These are phyloP conservation scores for Cladopsammia gracilis DNA, from an alignment of 64 coral and sea anemone genomes.

Conservation along the genomic window DNA sequence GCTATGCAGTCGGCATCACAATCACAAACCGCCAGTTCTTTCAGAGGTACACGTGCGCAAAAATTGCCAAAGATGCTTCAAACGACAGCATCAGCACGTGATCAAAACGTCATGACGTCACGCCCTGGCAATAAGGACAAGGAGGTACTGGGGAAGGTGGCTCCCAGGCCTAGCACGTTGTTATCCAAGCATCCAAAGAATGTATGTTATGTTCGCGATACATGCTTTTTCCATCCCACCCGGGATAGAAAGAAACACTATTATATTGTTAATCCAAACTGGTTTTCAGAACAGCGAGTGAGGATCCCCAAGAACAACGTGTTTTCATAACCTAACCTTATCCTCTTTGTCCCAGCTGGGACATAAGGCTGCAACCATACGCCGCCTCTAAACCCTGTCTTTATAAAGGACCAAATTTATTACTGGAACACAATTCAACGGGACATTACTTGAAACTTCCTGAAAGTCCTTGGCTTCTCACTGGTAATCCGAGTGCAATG, in stretches of 20 bases:
- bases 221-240: slow-evolving; percentile 58
- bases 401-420: too few relatives aligned
- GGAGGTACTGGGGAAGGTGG: background rate
- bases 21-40: background rate
- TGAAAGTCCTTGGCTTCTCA: too few relatives aligned
- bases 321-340: slow-evolving; percentile 21
- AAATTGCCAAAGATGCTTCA: background rate
- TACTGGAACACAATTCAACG: too few relatives aligned
- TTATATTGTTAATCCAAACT: slow-evolving; percentile 44
- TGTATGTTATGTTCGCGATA: slow-evolving; percentile 36
- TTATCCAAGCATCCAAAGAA: slow-evolving; percentile 27
- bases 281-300: slow-evolving; percentile 59
- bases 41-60: background rate
- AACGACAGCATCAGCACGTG: background rate
- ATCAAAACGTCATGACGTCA: background rate
- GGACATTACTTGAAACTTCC: too few relatives aligned
- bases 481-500: too few relatives aligned
- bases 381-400: too few relatives aligned
- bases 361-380: too few relatives aligned
- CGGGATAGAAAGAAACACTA: slow-evolving; percentile 55
- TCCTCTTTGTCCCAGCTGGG: too few relatives aligned
- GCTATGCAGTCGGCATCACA: background rate
- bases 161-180: slow-evolving; percentile 15
- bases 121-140: background rate
- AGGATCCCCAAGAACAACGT: slow-evolving; percentile 50